Evolutionary conservation across 53 echinoderm and acorn worm genomes (phyloP).

Genomic region (Crossaster papposus): DNA sequence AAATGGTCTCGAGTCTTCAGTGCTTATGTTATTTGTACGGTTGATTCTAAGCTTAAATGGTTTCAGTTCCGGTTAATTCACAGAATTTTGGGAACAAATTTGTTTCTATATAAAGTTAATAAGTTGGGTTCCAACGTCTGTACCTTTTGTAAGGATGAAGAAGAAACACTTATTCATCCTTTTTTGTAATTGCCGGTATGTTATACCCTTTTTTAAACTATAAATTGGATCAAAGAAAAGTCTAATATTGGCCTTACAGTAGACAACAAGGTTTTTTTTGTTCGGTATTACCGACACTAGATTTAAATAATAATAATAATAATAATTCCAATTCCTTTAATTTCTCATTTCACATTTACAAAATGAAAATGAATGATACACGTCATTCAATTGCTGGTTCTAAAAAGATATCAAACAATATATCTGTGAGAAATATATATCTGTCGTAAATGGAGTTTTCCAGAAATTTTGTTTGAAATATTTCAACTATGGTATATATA

Average conservation of each 20-base stretch:
- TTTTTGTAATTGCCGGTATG: background rate
- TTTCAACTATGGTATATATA: too few relatives aligned
- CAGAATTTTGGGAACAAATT: background rate
- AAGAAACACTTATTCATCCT: constrained; percentile 5
- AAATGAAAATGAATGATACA: too few relatives aligned
- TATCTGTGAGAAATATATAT: background rate
- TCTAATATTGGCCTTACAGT: background rate
- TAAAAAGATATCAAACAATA: background rate
- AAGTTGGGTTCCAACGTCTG: background rate
- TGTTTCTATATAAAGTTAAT: too few relatives aligned
- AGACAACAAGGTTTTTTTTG: background rate
- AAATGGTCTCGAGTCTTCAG: background rate
- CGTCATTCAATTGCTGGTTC: too few relatives aligned
- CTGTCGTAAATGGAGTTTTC: background rate
- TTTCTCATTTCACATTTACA: background rate
- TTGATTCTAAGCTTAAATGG: background rate
- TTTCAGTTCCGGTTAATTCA: background rate
- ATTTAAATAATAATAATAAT: background rate
- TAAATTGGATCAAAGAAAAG: background rate
- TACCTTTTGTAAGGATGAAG: background rate
- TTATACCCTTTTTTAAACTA: background rate
- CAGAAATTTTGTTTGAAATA: background rate
- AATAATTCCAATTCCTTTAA: background rate
- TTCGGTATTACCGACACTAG: constrained; percentile 1
- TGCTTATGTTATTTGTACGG: background rate